Percentiles rank a stretch among this genome's conserved stretches.
These are phyloP conservation scores for Ptilodon capucinus DNA, from an alignment of 2,888 invertebrate genomes.

Conservation along the genomic window DNA sequence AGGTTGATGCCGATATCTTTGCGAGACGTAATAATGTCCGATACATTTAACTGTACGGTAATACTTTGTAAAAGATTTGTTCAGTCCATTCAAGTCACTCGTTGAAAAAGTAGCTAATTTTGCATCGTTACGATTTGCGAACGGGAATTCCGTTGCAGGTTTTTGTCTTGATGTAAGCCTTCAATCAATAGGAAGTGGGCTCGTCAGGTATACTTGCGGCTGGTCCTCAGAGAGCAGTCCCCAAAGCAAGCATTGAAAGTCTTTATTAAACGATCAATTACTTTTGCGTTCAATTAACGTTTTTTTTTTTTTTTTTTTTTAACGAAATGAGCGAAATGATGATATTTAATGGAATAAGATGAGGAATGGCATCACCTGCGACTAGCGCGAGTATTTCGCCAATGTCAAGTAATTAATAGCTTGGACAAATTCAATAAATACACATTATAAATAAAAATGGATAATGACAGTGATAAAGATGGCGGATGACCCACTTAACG, in stretches of 20 bases:
- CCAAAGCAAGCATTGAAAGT: slow-evolving; percentile 45
- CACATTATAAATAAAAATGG: too few relatives aligned
- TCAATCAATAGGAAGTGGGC: slow-evolving; percentile 45
- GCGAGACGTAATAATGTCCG: slow-evolving; percentile 20
- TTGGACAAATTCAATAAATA: too few relatives aligned
- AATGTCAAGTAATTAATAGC: too few relatives aligned
- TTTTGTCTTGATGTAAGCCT: neutral
- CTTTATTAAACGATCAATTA: slow-evolving; percentile 52
- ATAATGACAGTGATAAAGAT: too few relatives aligned
- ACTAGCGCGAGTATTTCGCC: too few relatives aligned
- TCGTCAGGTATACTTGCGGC: slow-evolving; percentile 30
- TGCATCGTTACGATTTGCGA: slow-evolving; percentile 1
- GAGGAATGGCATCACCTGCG: neutral
- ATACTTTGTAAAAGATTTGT: neutral
- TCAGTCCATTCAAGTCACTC: neutral
- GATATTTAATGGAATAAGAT: too few relatives aligned
- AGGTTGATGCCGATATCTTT: slow-evolving; percentile 34
- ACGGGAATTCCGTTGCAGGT: slow-evolving; percentile 41
- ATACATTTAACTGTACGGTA: slow-evolving; percentile 3
- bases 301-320: too few relatives aligned
- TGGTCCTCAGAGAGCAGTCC: slow-evolving; percentile 40
- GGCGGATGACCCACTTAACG: too few relatives aligned
- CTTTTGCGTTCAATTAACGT: slow-evolving; percentile 26
- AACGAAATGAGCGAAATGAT: too few relatives aligned
- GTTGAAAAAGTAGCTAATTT: neutral